Base-by-base conservation (phyloP, 2,113 vertebrate species). In the Cyanoliseus patagonus region DNA sequence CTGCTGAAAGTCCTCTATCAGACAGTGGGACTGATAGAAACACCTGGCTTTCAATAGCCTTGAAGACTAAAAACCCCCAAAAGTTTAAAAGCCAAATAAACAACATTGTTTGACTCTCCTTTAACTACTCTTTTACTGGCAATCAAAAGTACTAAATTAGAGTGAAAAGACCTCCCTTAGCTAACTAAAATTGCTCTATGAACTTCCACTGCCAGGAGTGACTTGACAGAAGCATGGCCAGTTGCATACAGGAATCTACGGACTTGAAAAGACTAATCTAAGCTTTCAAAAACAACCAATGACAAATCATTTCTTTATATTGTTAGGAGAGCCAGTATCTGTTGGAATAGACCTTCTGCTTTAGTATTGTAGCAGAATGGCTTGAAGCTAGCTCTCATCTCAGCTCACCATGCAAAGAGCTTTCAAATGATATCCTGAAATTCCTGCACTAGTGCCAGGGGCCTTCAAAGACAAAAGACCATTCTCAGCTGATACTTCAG, bases 171-270 rank as follows among this genome's bases (percentile, higher is more conserved):
- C 57, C 13, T 73, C 37, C 62, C 44, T 87, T 62, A 37, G n/a
- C 44, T 77, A 52, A 28, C 7, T 72, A 33, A 76, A 81, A 52
- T 4, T 51, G 4, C 33, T 16, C 19, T 11, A 17, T 1, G 4
- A n/a, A 55, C 35, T 33, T 92, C 59, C 23, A 44, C 8, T 41
- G 70, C 28, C 0, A 0, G 15, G 8, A 80, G 18, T 24, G 44
- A 64, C 77, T 61, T 9, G 37, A 51, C 44, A 74, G 41, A 90
- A 94, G 59, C 76, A 85, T 9, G 41, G 44, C 15, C 70, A 66
- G 31, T 52, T 55, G 17, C 22, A 27, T 2, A 7, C 0, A 3
- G 70, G 31, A 80, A 41, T 69, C 30, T 14, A 12, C 33, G 37
- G 91, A 53, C 28, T 24, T 80, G 35, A 82, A 82, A 77, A 25